These are phyloP conservation scores for Andrena cerasifolii DNA, from an alignment of 1,140 invertebrate genomes.

Conservation along the genomic window DNA sequence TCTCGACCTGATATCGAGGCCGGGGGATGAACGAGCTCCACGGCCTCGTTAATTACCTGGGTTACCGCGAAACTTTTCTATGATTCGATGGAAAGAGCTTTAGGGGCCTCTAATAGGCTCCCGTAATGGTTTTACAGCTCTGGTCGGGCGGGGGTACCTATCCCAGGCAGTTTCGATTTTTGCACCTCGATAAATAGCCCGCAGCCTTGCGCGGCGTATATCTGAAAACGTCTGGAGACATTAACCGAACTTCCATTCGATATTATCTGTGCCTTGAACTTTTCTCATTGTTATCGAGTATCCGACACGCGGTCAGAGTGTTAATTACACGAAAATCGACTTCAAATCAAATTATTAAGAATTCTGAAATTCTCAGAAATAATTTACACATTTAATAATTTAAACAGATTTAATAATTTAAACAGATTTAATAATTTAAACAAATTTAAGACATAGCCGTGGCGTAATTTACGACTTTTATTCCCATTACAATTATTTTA, in stretches of 20 bases:
- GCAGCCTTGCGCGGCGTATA: background rate
- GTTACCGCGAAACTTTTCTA: conserved; percentile 69
- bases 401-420: no score
- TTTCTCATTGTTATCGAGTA: background rate
- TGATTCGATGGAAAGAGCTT: conserved; percentile 64
- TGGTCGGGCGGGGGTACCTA: background rate
- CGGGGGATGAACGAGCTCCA: conserved; percentile 63
- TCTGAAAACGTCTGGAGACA: conserved; percentile 2
- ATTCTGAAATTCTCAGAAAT: no score
- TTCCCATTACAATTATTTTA: no score
- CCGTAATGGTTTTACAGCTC: conserved; percentile 66
- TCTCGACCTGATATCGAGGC: conserved; percentile 63
- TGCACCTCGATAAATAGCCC: conserved; percentile 55
- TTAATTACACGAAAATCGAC: background rate
- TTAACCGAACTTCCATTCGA: conserved; percentile 19
- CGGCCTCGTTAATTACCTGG: conserved; percentile 68
- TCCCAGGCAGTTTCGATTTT: conserved; percentile 49
- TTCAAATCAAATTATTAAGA: no score
- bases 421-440: no score
- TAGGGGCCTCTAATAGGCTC: conserved; percentile 63
- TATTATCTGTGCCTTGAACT: background rate
- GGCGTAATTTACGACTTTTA: no score
- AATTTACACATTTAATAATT: no score
- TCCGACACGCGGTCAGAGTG: background rate
- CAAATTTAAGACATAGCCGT: no score